Base-by-base conservation (phyloP, 2,797 vertebrate species). In the Pogoniulus pusillus region DNA sequence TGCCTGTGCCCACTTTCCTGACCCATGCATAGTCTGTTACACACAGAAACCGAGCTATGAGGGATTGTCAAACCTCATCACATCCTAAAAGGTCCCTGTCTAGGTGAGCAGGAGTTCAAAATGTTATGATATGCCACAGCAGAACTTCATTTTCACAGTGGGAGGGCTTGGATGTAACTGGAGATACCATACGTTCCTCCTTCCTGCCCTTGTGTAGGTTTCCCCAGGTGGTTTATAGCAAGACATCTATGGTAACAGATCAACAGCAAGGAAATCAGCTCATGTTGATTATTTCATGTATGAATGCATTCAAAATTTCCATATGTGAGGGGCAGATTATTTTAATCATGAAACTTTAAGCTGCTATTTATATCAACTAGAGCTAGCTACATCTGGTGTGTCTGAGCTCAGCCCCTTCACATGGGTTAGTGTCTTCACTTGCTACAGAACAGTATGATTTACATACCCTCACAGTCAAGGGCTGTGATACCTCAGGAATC, bases 301-400 rank as follows among this genome's bases (percentile, higher is more conserved):
- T 59, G 47, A 63, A 57, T 43, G 24, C 35, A 87, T 64, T 87
- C 43, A 60, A 93, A 85, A 43, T 92, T 94, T 89, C 73, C 69
- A 12, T 49, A 71, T 47, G 43, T 47, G 66, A 90, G 17, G 55
- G n/a, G 53, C 27, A 83, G 85, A 76, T 91, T 87, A 93, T 74
- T 89, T 90, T 81, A 64, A 85, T 82, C 37, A 11, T 51, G 30
- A 92, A 91, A 86, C 17, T 86, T 83, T 65, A 86, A 62, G 77
- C 34, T 92, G 55, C 41, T 82, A 64, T 84, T 86, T 93, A 43
- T 86, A 91, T 80, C 43, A 80, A 55, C 58, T 45, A 78, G 68
- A 84, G 27, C 60, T 73, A 68, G 64, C 35, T 85, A 73, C 80
- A 86, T 76, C 89, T 88, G 62, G 78, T 65, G 63, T 17, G 30